phyloP scores from a whole-genome alignment of 2,797 vertebrate species.

The Cheirogaleus major region DNA sequence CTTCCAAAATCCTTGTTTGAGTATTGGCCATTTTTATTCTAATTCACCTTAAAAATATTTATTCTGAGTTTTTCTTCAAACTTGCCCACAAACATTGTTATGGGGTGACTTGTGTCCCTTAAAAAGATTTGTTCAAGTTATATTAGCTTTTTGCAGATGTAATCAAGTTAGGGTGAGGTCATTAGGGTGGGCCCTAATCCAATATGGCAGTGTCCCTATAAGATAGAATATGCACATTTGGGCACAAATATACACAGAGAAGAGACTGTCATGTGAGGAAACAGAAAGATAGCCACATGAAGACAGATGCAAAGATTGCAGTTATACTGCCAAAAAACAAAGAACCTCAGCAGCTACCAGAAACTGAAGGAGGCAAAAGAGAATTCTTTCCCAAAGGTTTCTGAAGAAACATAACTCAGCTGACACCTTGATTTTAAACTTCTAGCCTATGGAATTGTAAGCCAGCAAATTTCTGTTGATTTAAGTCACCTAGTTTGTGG shows the following conservation, averaged over 20 bases:
- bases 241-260: not conserved
- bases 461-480: not conserved
- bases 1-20: not conserved
- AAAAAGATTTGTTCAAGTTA: not conserved
- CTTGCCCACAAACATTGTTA: not conserved
- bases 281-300: accelerated
- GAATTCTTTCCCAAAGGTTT: not conserved
- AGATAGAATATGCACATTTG: not conserved
- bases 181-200: not conserved
- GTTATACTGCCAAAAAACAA: not conserved
- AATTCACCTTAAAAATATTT: not conserved
- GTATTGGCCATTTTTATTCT: not conserved
- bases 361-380: not conserved
- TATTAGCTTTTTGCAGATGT: not conserved
- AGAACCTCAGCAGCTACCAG: not conserved
- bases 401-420: not conserved
- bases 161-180: not conserved
- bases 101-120: not conserved
- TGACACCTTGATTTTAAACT: not conserved
- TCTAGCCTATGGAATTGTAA: not conserved
- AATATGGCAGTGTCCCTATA: not conserved
- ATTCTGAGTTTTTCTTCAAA: not conserved
- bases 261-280: not conserved
- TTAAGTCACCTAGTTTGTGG: not conserved
- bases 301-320: not conserved